Percentiles rank a stretch among this genome's conserved stretches.
These are phyloP conservation scores for Protonibea diacanthus DNA, from an alignment of 2,797 vertebrate species.

Conservation along the genomic window DNA sequence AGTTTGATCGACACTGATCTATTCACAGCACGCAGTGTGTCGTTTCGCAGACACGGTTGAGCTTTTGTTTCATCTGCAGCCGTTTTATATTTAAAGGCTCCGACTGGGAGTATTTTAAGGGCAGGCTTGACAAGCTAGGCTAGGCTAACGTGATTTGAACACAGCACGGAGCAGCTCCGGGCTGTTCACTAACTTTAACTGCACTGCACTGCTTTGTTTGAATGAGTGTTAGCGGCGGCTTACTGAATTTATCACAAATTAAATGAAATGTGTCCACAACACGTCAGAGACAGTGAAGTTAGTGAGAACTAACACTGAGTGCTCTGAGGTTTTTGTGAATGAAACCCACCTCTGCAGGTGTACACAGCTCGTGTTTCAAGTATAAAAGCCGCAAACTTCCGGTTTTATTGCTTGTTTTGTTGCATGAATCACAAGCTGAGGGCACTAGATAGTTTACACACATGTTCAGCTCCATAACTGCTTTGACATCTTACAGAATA, in stretches of 20 bases:
- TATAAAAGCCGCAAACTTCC: not conserved
- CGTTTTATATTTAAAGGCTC: not conserved
- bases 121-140: conserved; percentile 61
- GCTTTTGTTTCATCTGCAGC: not conserved
- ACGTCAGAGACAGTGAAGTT: fast-evolving
- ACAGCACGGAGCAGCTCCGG: not conserved
- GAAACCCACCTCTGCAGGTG: conserved; percentile 14
- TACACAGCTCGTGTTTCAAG: not conserved
- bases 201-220: not conserved
- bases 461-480: not conserved
- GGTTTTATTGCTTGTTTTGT: not conserved
- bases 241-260: fast-evolving
- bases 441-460: not conserved
- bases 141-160: conserved; percentile 60
- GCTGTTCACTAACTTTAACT: not conserved
- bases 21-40: fast-evolving
- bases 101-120: not conserved
- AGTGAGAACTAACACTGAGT: not conserved
- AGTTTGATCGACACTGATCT: not conserved
- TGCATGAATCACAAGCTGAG: not conserved
- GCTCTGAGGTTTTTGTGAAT: conserved; percentile 29
- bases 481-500: too few relatives aligned
- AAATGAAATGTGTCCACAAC: not conserved
- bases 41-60: fast-evolving
- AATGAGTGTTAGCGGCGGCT: not conserved